Conservation (phyloP, 2,797 vertebrate genomes). For the Alfaro cultratus region DNA sequence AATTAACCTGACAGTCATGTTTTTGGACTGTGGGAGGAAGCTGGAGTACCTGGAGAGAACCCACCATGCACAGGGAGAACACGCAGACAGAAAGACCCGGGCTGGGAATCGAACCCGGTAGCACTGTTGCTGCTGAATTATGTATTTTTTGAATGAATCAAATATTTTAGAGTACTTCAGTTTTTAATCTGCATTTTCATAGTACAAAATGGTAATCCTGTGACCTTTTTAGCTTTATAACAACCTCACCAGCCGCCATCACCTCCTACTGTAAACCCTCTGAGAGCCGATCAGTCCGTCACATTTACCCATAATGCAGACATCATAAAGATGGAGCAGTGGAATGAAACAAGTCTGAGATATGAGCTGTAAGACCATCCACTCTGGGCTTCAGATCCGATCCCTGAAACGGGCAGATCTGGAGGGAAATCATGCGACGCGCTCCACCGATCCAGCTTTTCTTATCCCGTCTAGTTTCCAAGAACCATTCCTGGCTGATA, state of each 20-base stretch:
- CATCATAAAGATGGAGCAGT: conserved; percentile 51
- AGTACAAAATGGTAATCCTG: neutral
- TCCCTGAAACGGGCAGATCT: conserved; percentile 30
- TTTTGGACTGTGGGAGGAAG: too few relatives aligned
- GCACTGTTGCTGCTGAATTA: too few relatives aligned
- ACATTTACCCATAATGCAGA: conserved; percentile 55
- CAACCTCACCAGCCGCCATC: conserved; percentile 16
- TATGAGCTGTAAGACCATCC: conserved; percentile 58
- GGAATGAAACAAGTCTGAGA: conserved; percentile 20
- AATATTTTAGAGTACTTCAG: neutral
- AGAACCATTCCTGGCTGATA: conserved; percentile 27
- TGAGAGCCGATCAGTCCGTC: conserved; percentile 50
- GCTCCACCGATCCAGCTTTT: conserved; percentile 35
- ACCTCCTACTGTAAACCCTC: conserved; percentile 36
- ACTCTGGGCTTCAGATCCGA: conserved; percentile 22
- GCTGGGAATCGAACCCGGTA: too few relatives aligned
- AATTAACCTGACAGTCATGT: too few relatives aligned
- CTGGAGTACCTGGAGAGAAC: too few relatives aligned
- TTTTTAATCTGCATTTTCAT: conserved; percentile 14
- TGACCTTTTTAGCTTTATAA: conserved; percentile 27
- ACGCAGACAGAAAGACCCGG: too few relatives aligned
- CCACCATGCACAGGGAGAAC: too few relatives aligned
- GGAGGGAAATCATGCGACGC: conserved; percentile 64
- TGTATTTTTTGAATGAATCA: neutral
- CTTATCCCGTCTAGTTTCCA: conserved; percentile 37